phyloP scores from a whole-genome alignment of 1,140 invertebrate species.

The Camponotus vicinus region DNA sequence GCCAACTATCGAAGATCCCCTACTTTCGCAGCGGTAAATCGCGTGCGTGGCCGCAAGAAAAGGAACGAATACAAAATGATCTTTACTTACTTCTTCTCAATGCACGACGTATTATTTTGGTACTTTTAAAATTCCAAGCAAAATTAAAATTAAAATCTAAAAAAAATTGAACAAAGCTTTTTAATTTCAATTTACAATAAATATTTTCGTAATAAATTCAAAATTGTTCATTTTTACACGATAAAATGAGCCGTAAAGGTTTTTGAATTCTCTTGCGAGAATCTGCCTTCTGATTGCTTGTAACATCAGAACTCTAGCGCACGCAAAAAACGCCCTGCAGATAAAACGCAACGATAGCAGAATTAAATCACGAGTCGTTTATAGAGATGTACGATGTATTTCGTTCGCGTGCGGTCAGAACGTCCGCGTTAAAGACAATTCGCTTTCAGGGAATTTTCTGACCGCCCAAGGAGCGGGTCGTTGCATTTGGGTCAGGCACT shows the following conservation, averaged over 20 bases:
- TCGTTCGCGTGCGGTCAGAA: conserved; percentile 58
- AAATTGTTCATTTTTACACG: background rate
- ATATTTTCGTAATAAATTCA: background rate
- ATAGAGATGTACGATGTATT: conserved; percentile 53
- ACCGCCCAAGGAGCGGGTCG: conserved; percentile 22
- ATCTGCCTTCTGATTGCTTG: background rate
- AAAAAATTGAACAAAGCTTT: background rate
- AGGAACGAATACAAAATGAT: conserved; percentile 43
- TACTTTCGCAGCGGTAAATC: conserved; percentile 48
- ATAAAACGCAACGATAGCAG: conserved; percentile 50
- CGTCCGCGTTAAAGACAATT: conserved; percentile 25
- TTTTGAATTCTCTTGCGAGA: background rate
- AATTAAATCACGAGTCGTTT: conserved; percentile 64
- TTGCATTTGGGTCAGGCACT: background rate
- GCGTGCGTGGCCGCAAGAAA: conserved; percentile 13
- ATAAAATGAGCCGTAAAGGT: background rate
- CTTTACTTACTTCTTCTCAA: conserved; percentile 28
- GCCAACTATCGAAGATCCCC: conserved; percentile 67
- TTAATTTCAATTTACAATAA: background rate
- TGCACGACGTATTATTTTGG: conserved; percentile 20
- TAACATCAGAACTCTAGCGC: conserved; percentile 41
- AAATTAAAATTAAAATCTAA: conserved; percentile 30
- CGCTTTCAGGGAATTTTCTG: conserved; percentile 49
- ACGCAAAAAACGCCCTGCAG: conserved; percentile 41
- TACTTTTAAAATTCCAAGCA: background rate